phyloP scores from a whole-genome alignment of 2,888 invertebrate genomes.

The Neoitamus cyanurus region DNA sequence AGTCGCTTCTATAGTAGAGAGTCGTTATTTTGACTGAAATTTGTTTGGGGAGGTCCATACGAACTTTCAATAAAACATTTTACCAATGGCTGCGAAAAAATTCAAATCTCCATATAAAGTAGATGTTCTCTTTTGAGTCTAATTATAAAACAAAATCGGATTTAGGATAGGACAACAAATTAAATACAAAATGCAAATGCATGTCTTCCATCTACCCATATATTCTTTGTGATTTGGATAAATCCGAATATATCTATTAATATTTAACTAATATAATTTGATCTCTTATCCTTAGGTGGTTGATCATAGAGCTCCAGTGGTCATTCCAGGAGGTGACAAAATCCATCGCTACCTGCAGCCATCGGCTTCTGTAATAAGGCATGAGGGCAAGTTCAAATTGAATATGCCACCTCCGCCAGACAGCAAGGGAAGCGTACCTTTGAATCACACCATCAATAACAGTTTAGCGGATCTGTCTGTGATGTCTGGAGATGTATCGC shows the following conservation, averaged over 20 bases:
- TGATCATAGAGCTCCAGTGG: slow-evolving; percentile 62
- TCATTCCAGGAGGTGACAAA: slow-evolving; percentile 63
- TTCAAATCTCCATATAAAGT: too few species aligned
- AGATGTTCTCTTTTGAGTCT: too few species aligned
- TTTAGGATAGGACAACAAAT: too few species aligned
- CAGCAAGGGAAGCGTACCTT: slow-evolving; percentile 40
- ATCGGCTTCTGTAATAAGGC: slow-evolving; percentile 62
- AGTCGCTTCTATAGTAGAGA: too few species aligned
- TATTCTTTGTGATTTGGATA: too few species aligned
- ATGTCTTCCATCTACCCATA: too few species aligned
- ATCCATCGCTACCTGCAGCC: slow-evolving; percentile 62
- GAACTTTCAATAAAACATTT: too few species aligned
- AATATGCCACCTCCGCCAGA: slow-evolving; percentile 39
- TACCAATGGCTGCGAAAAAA: too few species aligned
- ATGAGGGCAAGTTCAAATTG: slow-evolving; percentile 64
- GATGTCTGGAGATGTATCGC: slow-evolving; percentile 65
- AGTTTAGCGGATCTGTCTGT: slow-evolving; percentile 65
- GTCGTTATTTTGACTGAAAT: too few species aligned
- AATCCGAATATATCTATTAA: not conserved
- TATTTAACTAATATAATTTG: not conserved
- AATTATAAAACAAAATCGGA: too few species aligned
- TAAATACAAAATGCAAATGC: too few species aligned
- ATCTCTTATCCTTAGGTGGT: slow-evolving; percentile 57
- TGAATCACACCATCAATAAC: slow-evolving; percentile 54
- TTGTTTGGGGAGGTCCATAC: too few species aligned